These are phyloP conservation scores for Monopis laevigella DNA, from an alignment of 2,888 invertebrate species.

Conservation along the genomic window DNA sequence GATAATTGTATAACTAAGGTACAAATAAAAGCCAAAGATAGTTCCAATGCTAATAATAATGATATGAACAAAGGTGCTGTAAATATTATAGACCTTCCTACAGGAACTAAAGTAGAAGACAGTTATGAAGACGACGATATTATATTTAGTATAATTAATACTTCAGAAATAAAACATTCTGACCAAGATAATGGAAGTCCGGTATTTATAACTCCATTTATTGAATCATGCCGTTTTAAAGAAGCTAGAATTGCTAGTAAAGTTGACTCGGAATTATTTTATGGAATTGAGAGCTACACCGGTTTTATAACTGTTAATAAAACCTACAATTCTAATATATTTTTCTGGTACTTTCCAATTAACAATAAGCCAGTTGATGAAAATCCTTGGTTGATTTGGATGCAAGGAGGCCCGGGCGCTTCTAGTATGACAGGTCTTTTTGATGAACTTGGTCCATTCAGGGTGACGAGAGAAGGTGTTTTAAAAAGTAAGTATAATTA, in stretches of 20 bases:
- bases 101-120: background rate
- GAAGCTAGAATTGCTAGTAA: conserved; percentile 40
- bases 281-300: conserved; percentile 56
- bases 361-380: conserved; percentile 39
- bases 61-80: background rate
- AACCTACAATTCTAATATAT: conserved; percentile 76
- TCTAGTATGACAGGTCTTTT: conserved; percentile 66
- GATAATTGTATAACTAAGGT: background rate
- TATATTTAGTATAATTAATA: background rate
- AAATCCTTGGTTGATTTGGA: conserved; percentile 82
- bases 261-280: conserved; percentile 35
- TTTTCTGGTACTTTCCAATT: conserved; percentile 86
- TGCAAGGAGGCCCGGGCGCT: conserved; percentile 89
- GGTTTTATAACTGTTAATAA: conserved; percentile 77
- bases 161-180: background rate
- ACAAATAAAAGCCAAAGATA: background rate
- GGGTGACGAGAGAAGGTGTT: conserved; percentile 16
- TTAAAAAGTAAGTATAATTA: conserved; percentile 21
- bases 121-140: background rate
- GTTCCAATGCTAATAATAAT: background rate
- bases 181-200: conserved; percentile 31
- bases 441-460: conserved; percentile 52
- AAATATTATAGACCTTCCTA: background rate
- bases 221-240: conserved; percentile 37
- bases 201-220: conserved; percentile 42